A percentile compares a stretch with the other conserved stretches of the same genome.
Evolutionary conservation across 2,113 vertebrate species (phyloP).

Genomic region (Labeo rohita): DNA sequence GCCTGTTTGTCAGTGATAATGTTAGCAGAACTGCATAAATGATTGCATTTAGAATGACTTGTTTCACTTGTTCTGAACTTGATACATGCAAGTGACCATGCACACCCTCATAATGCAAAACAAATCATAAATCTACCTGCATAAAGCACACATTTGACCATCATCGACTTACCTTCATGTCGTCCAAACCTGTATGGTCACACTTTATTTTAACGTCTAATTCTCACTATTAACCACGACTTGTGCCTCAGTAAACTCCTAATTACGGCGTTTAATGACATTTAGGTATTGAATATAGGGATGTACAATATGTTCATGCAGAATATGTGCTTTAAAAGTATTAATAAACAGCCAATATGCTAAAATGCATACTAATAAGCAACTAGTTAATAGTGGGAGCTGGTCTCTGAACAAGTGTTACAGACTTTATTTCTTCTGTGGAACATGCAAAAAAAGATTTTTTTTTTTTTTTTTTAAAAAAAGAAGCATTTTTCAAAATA

Average conservation of each 20-base stretch:
- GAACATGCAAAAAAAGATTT: neutral
- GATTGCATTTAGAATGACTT: slow-evolving; percentile 4
- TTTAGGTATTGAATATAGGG: too few species aligned
- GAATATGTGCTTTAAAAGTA: too few species aligned
- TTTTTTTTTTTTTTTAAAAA: too few species aligned
- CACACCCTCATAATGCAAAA: neutral
- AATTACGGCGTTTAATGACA: neutral
- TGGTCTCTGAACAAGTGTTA: neutral
- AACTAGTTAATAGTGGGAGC: neutral
- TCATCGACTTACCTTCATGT: neutral
- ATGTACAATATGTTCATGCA: neutral
- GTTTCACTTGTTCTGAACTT: neutral
- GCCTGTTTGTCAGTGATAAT: neutral
- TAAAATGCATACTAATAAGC: neutral
- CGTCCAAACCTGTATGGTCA: neutral
- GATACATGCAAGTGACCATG: neutral
- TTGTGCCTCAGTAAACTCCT: neutral
- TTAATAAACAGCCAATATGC: neutral
- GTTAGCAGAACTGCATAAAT: neutral
- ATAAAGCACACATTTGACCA: neutral
- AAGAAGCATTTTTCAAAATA: neutral
- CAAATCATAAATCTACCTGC: neutral
- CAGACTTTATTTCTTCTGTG: neutral
- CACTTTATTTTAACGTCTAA: too few species aligned
- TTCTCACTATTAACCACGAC: too few species aligned